Evolutionary conservation across 1,140 invertebrate species (phyloP), one percentile per base, ranked within the genome.

Genomic region (Nephotettix cincticeps): DNA sequence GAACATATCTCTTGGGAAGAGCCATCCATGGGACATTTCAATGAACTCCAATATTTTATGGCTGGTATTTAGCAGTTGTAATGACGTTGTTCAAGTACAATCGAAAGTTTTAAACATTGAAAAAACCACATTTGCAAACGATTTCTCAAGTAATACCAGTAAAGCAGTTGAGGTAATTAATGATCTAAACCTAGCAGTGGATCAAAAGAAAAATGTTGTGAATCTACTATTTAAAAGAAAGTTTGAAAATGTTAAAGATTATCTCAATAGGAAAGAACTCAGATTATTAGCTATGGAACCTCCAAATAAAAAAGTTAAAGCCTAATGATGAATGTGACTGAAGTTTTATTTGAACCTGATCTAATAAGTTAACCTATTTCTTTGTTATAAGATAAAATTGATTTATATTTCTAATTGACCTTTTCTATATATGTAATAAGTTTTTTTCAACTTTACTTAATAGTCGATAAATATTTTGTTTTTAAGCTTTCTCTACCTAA

Each of bases 81-180:
- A 47, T 1, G n/a, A 68, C 28, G 28, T 68, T n/a, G 28, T 28
- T 28, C 1, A 40, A 19, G 64, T 78, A 4, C 78, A 81, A 72
- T 78, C 72, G 32, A 81, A 84, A 75, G 82, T 80, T 54, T 82
- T 81, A 76, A 82, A 85, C 43, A 13, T 45, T 36, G 43, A 45
- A 54, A 23, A 36, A 2, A 29, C n/a, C 11, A 21, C 11, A 19
- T 56, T 66, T 45, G 56, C 28, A 58, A 56, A 69, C 23, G 43
- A 47, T 29, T 21, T 36, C 29, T 21, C 3, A 21, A 45, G 54
- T 28, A 30, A 54, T 43, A 14, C 68, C 14, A 40, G 19, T 51
- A 69, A 65, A 19, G 43, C 66, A 27, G 27, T 51, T 17, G 27
- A 68, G 11, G 27, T 17, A 19, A 19, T 68, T 30, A 51, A 68